A percentile compares a stretch with the other conserved stretches of the same genome.
phyloP scores from a whole-genome alignment of 2,888 invertebrate species.

The Ectemnius cavifrons region DNA sequence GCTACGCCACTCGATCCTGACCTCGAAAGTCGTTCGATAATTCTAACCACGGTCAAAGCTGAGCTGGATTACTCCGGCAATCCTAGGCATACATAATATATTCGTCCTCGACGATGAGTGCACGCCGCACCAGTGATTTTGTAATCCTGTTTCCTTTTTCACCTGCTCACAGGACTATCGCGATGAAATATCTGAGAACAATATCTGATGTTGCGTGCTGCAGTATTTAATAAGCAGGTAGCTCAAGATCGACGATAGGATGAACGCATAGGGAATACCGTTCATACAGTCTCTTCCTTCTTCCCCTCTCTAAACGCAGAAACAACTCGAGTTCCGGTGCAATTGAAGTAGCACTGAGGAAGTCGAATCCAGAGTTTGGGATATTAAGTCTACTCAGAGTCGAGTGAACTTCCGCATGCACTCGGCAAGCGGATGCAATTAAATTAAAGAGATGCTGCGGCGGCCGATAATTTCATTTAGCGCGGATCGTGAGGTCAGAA shows the following conservation, averaged over 20 bases:
- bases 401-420: no score
- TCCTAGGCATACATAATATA: constrained; percentile 66
- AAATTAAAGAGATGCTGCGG: background rate
- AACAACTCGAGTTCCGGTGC: no score
- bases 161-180: background rate
- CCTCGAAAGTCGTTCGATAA: constrained; percentile 73
- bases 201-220: no score
- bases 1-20: constrained; percentile 64
- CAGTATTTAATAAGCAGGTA: background rate
- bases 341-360: no score
- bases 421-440: no score
- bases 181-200: no score
- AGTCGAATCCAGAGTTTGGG: no score
- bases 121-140: constrained; percentile 33
- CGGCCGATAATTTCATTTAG: constrained; percentile 7
- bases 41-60: constrained; percentile 65
- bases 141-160: constrained; percentile 40
- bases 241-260: no score
- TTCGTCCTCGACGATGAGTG: constrained; percentile 29
- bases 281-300: no score
- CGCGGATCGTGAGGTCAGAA: background rate
- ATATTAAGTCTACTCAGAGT: no score
- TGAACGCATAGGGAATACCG: no score
- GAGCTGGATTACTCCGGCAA: constrained; percentile 59
- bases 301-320: no score